phyloP scores from a whole-genome alignment of 2,797 vertebrate genomes.

The Mycteria americana region DNA sequence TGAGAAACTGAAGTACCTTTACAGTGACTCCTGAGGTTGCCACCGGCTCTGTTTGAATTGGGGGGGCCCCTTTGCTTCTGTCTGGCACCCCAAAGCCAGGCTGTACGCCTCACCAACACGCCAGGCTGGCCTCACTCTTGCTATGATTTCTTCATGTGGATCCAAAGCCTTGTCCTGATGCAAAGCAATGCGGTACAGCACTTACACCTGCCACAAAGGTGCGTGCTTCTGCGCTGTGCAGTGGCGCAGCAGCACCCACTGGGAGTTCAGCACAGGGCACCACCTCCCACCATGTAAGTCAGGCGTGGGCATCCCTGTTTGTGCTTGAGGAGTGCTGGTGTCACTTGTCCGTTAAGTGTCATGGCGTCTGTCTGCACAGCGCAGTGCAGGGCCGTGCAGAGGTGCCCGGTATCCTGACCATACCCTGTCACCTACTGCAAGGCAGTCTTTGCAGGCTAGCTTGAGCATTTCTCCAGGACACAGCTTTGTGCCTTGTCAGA shows the following conservation, averaged over 20 bases:
- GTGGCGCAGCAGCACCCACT: background rate
- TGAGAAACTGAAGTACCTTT: background rate
- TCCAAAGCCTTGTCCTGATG: background rate
- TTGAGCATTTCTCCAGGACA: background rate
- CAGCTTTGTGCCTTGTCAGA: background rate
- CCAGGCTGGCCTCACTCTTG: background rate
- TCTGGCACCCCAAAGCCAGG: background rate
- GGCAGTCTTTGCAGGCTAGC: background rate
- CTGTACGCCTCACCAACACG: background rate
- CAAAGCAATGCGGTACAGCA: background rate
- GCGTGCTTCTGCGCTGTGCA: accelerated
- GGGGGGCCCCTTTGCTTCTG: background rate
- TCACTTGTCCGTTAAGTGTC: background rate
- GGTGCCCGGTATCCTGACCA: background rate
- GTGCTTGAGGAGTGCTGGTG: background rate
- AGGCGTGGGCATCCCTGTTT: background rate
- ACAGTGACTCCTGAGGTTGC: background rate
- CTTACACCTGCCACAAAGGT: background rate
- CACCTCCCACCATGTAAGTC: background rate
- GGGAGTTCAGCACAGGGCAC: background rate
- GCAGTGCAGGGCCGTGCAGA: accelerated
- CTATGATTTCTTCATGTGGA: background rate
- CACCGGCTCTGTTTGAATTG: background rate
- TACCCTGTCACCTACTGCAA: background rate
- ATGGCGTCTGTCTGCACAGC: background rate